phyloP scores from a whole-genome alignment of 2,113 vertebrate species.

The Sus scrofa region DNA sequence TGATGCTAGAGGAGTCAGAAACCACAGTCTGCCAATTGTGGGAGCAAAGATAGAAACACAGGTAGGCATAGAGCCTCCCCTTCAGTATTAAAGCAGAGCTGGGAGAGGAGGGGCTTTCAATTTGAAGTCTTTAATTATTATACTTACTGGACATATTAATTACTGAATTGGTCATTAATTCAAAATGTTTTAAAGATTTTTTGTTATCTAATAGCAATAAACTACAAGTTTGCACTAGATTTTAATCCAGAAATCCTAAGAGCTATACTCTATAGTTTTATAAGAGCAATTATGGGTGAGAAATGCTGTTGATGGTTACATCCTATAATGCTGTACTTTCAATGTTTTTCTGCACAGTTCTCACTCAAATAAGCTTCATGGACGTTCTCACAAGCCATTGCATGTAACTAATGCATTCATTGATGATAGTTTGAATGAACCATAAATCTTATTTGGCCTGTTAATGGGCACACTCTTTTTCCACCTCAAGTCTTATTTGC shows the following conservation, averaged over 20 bases:
- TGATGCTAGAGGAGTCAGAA: not conserved
- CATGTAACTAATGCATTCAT: not conserved
- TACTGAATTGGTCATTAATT: not conserved
- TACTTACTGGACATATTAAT: not conserved
- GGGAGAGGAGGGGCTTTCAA: not conserved
- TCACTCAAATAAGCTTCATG: not conserved
- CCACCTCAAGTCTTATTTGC: not conserved
- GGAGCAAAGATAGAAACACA: not conserved
- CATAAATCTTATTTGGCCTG: not conserved
- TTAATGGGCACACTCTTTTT: not conserved
- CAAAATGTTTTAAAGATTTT: not conserved
- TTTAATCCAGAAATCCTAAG: not conserved
- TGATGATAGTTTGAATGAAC: not conserved
- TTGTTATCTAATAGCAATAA: not conserved
- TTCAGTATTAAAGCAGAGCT: not conserved
- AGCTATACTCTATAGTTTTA: not conserved
- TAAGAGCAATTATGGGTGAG: not conserved
- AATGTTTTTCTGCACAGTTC: not conserved
- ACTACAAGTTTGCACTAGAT: not conserved
- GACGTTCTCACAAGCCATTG: not conserved
- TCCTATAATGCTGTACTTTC: not conserved
- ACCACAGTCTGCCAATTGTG: not conserved
- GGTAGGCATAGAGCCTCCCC: not conserved
- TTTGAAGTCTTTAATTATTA: constrained; percentile 45
- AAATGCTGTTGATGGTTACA: not conserved